Evolutionary conservation across 2,888 invertebrate genomes (phyloP), one percentile per base, ranked within the genome.

Genomic region (Doris montereyensis): DNA sequence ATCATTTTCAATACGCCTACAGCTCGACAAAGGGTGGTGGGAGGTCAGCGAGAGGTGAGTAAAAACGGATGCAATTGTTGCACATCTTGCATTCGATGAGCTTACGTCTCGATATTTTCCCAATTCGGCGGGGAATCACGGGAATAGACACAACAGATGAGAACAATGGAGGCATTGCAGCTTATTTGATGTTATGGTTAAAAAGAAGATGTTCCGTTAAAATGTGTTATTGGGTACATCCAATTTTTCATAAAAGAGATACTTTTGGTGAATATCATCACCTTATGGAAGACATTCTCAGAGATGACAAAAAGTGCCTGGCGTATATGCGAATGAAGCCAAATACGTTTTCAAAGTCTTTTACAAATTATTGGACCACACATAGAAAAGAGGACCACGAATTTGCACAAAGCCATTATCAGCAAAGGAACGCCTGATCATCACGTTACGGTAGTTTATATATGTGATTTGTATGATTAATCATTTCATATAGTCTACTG

Each of bases 361-460:
- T 35, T 70, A 3, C 5, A 8, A 21, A 70, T 30, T 2, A 8
- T 70, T 5, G 70, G 32, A 70, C 70, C 70, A 32, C 32, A 70
- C 32, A 30, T 52, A 32, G 34, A 70, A 32, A 70, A 70, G n/a
- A 70, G 32, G 32, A 32, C 70, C 1, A 70, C 34, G 4, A 28
- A 70, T 32, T 70, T 70, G n/a, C 30, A 35, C n/a, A 70, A 70
- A 70, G 32, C 70, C 70, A 32, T 21, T 70, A 35, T 8, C 32
- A 30, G 30, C 70, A 5, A 32, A 30, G 70, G 70, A 70, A 70
- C 34, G 70, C 32, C 21, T 70, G n/a, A n/a, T n/a, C n/a, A n/a
- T n/a, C n/a, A n/a, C n/a, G n/a, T n/a, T n/a, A n/a, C n/a, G n/a
- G n/a, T 70, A 70, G 32, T 32, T 13, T 30, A 8, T 10, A 70